Evolutionary conservation across 92 coral and sea anemone genomes (phyloP).

Genomic region (Phenganax stokvisi): DNA sequence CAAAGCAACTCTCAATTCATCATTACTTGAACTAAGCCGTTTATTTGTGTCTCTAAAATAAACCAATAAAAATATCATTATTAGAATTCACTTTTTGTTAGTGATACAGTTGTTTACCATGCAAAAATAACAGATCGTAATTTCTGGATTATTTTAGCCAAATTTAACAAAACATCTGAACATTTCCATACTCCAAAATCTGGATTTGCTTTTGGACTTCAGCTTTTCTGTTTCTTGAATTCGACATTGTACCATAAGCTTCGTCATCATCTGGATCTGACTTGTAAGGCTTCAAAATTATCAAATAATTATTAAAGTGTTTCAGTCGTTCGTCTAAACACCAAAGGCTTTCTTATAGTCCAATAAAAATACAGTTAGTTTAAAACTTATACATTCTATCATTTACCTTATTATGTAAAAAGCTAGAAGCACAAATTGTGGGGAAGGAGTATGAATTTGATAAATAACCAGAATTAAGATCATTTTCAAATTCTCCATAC

Average conservation of each 20-base stretch:
- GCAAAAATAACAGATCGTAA: too few species aligned
- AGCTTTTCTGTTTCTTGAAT: conserved; percentile 48
- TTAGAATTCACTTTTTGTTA: too few species aligned
- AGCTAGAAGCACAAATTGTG: not conserved
- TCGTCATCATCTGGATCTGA: conserved; percentile 67
- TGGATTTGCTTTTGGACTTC: conserved; percentile 62
- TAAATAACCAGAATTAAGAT: not conserved
- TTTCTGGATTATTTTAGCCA: not conserved
- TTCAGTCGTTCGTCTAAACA: too few species aligned
- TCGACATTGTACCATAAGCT: conserved; percentile 72
- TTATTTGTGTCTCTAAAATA: conserved; percentile 59
- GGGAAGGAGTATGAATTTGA: conserved; percentile 10
- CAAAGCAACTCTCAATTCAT: conserved; percentile 76
- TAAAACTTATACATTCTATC: not conserved
- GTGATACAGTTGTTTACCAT: not conserved
- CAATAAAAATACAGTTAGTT: too few species aligned
- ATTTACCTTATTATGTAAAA: not conserved
- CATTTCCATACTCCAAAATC: conserved; percentile 63
- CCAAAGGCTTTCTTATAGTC: too few species aligned
- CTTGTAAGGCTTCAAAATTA: conserved; percentile 28
- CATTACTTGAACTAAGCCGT: conserved; percentile 71
- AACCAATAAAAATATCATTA: not conserved
- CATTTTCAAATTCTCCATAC: conserved; percentile 29
- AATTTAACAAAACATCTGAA: too few species aligned
- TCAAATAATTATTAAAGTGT: not conserved